Evolutionary conservation across 2,888 invertebrate species (phyloP).

Genomic region (Mamestra brassicae): DNA sequence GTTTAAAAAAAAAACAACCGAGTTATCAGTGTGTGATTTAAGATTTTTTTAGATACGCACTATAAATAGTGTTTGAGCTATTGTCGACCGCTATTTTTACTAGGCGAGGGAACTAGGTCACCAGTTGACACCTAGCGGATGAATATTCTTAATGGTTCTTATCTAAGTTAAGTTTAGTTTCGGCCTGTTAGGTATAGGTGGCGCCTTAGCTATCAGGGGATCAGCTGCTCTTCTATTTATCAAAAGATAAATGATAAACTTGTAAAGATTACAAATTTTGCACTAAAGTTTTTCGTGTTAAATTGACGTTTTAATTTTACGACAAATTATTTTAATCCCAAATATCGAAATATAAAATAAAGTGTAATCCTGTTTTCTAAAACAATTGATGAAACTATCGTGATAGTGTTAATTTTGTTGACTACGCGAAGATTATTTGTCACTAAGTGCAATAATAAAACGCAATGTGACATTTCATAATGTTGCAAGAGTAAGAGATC

Average conservation of each 20-base stretch:
- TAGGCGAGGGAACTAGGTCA: conserved; percentile 88
- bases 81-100: conserved; percentile 89
- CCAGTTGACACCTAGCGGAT: conserved; percentile 78
- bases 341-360: neutral
- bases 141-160: conserved; percentile 69
- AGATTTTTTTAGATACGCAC: conserved; percentile 86
- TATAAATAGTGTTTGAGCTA: conserved; percentile 90
- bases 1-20: conserved; percentile 76
- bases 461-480: conserved; percentile 34
- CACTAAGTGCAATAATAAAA: conserved; percentile 46
- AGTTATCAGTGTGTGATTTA: conserved; percentile 79
- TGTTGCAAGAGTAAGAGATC: conserved; percentile 24
- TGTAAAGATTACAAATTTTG: neutral
- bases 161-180: conserved; percentile 69
- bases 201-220: conserved; percentile 57
- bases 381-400: neutral
- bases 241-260: neutral
- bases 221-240: conserved; percentile 26
- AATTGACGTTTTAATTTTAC: neutral
- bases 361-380: rapidly evolving
- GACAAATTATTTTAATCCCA: neutral
- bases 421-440: neutral
- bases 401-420: neutral
- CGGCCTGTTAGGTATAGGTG: conserved; percentile 67
- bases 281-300: neutral